Evolutionary conservation across 1,140 invertebrate genomes (phyloP).

Genomic region (Coptotermes formosanus): DNA sequence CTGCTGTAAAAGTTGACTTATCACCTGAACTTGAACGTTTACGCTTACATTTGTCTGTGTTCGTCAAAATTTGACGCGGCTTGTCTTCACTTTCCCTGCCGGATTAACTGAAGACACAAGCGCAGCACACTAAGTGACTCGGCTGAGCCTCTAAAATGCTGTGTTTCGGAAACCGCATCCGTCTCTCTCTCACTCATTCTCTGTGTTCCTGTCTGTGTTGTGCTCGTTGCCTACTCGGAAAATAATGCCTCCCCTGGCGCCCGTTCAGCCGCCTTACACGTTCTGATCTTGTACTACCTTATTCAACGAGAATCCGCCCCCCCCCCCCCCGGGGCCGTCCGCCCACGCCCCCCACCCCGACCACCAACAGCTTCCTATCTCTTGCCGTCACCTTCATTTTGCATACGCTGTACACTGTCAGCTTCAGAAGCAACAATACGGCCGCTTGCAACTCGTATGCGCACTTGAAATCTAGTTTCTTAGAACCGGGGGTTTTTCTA

Average conservation of each 20-base stretch:
- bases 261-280: constrained; percentile 2
- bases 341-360: too few relatives aligned
- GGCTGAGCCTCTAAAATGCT: neutral
- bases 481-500: neutral
- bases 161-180: neutral
- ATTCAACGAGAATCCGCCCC: neutral
- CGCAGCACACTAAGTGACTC: neutral
- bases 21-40: too few relatives aligned
- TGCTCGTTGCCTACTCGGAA: constrained; percentile 6
- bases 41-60: neutral
- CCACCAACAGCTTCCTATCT: too few relatives aligned
- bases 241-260: neutral
- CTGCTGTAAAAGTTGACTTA: too few relatives aligned
- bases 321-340: neutral
- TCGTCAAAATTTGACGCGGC: neutral
- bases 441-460: neutral
- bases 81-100: neutral
- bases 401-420: constrained; percentile 10
- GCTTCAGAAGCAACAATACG: neutral
- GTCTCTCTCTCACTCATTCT: neutral
- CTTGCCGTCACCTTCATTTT: neutral
- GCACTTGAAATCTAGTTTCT: neutral
- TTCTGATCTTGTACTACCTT: neutral
- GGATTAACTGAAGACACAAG: neutral
- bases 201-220: neutral